These are phyloP conservation scores for Rhyzopertha dominica DNA, from an alignment of 1,140 invertebrate genomes.

Conservation along the genomic window DNA sequence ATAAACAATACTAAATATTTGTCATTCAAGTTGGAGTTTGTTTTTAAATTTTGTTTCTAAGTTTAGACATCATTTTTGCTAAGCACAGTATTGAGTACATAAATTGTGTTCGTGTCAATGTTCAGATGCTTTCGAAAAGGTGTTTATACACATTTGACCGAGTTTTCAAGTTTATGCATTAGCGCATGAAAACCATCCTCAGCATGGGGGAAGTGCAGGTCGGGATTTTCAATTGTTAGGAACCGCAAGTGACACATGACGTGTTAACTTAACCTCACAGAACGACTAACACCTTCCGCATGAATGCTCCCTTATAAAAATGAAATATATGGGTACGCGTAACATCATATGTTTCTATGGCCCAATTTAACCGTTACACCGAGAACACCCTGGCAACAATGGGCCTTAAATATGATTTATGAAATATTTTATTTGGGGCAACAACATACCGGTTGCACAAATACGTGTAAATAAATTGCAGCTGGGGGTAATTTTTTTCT, in stretches of 20 bases:
- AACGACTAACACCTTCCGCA: slow-evolving; percentile 18
- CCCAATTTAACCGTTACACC: slow-evolving; percentile 29
- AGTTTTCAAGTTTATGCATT: too few relatives aligned
- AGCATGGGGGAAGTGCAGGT: too few relatives aligned
- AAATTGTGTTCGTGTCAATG: too few relatives aligned
- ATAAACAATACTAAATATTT: too few relatives aligned
- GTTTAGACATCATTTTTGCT: too few relatives aligned
- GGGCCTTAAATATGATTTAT: slow-evolving; percentile 41
- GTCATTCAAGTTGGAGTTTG: too few relatives aligned
- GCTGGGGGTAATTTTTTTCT: too few relatives aligned
- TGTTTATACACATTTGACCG: too few relatives aligned
- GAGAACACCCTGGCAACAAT: slow-evolving; percentile 22
- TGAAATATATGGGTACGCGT: slow-evolving; percentile 7
- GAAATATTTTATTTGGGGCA: slow-evolving; percentile 35
- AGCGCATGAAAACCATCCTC: too few relatives aligned
- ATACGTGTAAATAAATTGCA: slow-evolving; percentile 18
- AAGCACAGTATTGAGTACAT: too few relatives aligned
- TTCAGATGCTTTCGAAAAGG: too few relatives aligned
- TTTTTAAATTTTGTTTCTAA: too few relatives aligned
- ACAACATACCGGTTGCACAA: slow-evolving; percentile 17
- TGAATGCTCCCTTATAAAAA: slow-evolving; percentile 14
- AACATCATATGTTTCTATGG: slow-evolving; percentile 18
- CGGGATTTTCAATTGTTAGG: slow-evolving; percentile 14
- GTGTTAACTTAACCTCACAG: slow-evolving; percentile 14
- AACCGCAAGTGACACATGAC: slow-evolving; percentile 16